Conservation (phyloP, 2,113 vertebrate species). For the Sinocyclocheilus grahami region DNA sequence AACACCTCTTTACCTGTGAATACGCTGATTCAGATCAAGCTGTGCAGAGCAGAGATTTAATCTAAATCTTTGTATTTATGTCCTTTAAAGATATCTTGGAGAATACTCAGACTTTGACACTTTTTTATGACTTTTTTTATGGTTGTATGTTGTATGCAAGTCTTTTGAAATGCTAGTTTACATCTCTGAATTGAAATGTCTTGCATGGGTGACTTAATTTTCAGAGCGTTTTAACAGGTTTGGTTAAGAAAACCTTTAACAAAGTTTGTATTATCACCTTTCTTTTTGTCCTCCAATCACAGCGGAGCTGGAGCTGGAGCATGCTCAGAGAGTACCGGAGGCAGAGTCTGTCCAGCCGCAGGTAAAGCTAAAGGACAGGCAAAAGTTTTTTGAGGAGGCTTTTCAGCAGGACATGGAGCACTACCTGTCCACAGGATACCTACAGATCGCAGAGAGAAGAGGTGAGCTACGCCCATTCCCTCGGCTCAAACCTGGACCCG, state of each 20-base stretch:
- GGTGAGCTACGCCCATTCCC: constrained; percentile 74
- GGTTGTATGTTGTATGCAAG: neutral
- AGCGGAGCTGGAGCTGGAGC: constrained; percentile 90
- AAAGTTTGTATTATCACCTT: neutral
- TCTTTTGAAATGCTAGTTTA: neutral
- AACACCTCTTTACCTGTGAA: neutral
- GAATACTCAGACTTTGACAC: neutral
- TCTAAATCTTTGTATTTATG: neutral
- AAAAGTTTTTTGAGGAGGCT: constrained; percentile 97
- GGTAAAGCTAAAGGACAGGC: constrained; percentile 91
- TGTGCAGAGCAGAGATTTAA: neutral
- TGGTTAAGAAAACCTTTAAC: no score
- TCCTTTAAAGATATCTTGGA: neutral
- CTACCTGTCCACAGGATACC: constrained; percentile 92
- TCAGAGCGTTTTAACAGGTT: neutral
- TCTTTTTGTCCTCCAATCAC: constrained; percentile 23
- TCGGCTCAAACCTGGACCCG: neutral
- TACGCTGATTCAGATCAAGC: neutral
- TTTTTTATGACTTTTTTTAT: neutral
- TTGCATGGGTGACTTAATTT: neutral
- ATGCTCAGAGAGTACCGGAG: constrained; percentile 85
- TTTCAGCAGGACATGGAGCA: constrained; percentile 99
- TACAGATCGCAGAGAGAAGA: constrained; percentile 93
- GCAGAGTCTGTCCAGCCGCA: constrained; percentile 85
- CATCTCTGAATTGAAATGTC: neutral